A percentile compares a stretch with the other conserved stretches of the same genome.
These are phyloP conservation scores for Microtus montanus DNA, from an alignment of 2,113 vertebrate genomes.

Conservation along the genomic window DNA sequence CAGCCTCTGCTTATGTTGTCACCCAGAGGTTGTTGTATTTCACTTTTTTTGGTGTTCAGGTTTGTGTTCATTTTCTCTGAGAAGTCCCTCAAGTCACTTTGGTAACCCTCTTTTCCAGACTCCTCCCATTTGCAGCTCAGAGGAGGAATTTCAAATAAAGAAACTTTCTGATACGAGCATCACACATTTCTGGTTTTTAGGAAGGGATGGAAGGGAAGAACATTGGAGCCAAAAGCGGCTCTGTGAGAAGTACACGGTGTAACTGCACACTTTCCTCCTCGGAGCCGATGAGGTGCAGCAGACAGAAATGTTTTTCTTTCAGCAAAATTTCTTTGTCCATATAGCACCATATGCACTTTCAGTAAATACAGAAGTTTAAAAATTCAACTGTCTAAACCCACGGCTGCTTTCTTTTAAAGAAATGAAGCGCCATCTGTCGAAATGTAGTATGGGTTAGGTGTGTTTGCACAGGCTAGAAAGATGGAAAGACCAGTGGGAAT, in stretches of 20 bases:
- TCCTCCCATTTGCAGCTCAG: constrained; percentile 52
- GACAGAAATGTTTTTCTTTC: constrained; percentile 76
- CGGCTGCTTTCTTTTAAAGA: constrained; percentile 80
- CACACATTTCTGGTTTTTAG: constrained; percentile 61
- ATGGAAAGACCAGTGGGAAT: constrained; percentile 79
- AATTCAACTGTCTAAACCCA: constrained; percentile 81
- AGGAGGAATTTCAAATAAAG: constrained; percentile 37
- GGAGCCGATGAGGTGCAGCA: constrained; percentile 61
- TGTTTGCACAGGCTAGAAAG: constrained; percentile 77
- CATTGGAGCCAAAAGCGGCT: constrained; percentile 38
- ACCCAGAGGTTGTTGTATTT: constrained; percentile 65
- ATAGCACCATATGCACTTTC: constrained; percentile 81
- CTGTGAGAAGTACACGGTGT: constrained; percentile 24
- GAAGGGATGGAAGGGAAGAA: constrained; percentile 61
- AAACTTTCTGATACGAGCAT: constrained; percentile 25
- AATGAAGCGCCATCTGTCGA: constrained; percentile 79
- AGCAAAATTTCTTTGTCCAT: constrained; percentile 77
- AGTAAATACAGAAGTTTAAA: constrained; percentile 83
- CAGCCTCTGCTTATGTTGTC: constrained; percentile 84
- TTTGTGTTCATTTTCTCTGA: constrained; percentile 74
- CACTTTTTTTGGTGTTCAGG: constrained; percentile 38
- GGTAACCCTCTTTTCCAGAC: constrained; percentile 61
- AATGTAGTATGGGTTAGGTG: constrained; percentile 80
- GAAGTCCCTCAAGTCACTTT: constrained; percentile 72
- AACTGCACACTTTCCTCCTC: constrained; percentile 56